Base-by-base conservation (phyloP, 2,113 vertebrate species). In the Grallaria varia region DNA sequence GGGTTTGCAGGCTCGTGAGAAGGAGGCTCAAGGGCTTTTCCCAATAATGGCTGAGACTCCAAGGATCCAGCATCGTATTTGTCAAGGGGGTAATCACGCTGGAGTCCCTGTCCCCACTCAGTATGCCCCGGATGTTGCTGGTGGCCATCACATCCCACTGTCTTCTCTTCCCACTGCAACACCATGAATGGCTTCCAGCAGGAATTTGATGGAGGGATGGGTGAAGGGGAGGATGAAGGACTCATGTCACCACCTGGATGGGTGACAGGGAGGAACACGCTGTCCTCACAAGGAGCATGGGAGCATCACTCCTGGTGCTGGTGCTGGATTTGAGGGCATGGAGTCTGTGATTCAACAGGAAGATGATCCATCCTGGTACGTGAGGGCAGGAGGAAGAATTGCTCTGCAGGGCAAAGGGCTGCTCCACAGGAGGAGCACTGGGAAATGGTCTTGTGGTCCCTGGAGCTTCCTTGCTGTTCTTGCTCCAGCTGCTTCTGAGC, bases 201-300 rank as follows among this genome's bases (percentile, higher is more conserved):
- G 1, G 2, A 67, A 67, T 60, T 6, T 3, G 5, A 35, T 30
- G 64, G 45, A 82, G 17, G 14, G 33, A 25, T n/a, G 50, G 39
- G 12, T 64, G 76, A 81, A 78, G 33, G 30, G 19, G 2, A 31
- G 14, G 39, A 42, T 15, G 60, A n/a, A 62, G 45, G 30, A 33
- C 58, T 42, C 45, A 20, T 39, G 47, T 55, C 45, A 87, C 13
- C 33, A 4, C 25, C 31, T 39, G 60, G 47, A 19, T 22, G 28
- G 20, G 31, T 78, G 80, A 21, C 3, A 23, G 24, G 18, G 76
- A 66, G 24, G 69, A 84, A 8, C n/a, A 52, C 4, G 1, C 10
- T 10, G 39, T 78, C 47, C 47, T 81, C 8, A 10, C 0, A 2
- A 47, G 40, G 24, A 90, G 25, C n/a, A 31, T 1, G 9, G 28